Conservation (phyloP, 2,113 vertebrate genomes). For the Mustela lutreola region DNA sequence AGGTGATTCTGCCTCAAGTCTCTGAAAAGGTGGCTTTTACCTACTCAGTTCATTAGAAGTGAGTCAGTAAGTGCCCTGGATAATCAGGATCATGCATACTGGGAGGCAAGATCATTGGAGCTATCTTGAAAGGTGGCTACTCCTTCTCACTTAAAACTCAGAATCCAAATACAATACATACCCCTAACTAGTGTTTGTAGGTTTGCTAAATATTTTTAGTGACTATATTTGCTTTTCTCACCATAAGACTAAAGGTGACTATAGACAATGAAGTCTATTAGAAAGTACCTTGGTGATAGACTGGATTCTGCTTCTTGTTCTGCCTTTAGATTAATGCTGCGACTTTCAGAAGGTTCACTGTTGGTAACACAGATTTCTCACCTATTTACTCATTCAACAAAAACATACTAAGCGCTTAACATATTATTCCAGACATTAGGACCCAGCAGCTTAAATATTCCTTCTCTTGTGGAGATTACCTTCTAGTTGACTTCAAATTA, state of each 20-base stretch:
- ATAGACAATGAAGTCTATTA: neutral
- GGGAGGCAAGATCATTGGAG: neutral
- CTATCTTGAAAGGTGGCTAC: neutral
- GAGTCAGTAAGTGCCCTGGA: neutral
- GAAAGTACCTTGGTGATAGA: neutral
- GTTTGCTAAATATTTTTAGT: neutral
- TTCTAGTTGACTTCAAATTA: constrained; percentile 12
- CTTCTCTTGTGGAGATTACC: neutral
- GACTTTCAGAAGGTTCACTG: neutral
- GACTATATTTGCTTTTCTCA: neutral
- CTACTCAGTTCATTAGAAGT: neutral
- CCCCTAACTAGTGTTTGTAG: neutral
- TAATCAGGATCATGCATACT: neutral
- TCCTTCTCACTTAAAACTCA: neutral
- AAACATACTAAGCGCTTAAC: neutral
- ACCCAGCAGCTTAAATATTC: neutral
- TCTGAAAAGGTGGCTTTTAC: neutral
- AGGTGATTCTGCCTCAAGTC: neutral
- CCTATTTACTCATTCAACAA: neutral
- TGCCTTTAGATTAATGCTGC: neutral
- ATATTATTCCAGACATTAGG: neutral
- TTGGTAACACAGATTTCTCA: neutral
- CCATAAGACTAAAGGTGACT: neutral
- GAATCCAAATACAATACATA: neutral
- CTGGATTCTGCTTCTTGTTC: neutral